Base-by-base conservation (phyloP, 2,113 vertebrate species). In the Cettia cetti region DNA sequence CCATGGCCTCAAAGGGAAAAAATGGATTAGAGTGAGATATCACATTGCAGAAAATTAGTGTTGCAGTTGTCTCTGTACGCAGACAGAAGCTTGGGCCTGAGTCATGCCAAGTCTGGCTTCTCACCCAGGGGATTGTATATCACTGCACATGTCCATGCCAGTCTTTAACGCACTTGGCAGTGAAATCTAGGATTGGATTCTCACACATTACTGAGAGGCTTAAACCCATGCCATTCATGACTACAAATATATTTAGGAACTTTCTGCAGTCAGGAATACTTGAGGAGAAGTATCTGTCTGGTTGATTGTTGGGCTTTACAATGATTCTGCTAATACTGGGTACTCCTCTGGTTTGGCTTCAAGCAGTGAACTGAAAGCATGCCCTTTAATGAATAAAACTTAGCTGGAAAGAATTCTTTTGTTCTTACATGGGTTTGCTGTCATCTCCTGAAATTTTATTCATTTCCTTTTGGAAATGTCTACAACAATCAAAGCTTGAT, bases 401-500 rank as follows among this genome's bases (percentile, higher is more conserved):
- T 79, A 53, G 81, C 66, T 85, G 76, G 72, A 69, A 90, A 86
- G 53, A 90, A 95, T 90, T 91, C 49, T 78, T 95, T 89, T 96
- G 89, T 95, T 94, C 77, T 89, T 89, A 94, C 85, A 68, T 90
- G 87, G 63, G 54, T 89, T 87, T 76, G 90, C 92, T 95, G 91
- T 94, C 95, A 86, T 89, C 85, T 95, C 92, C 88, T 86, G 91
- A 89, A 93, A 90, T 78, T 90, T 86, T 93, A 85, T 56, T 92
- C 52, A 91, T 95, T 95, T 96, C 88, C 93, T 89, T 93, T 95
- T 95, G 91, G 88, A 94, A 91, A 92, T 63, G 54, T 35, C 77
- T 94, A 30, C 71, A 91, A 71, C 84, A 94, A 54, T 87, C 70
- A 71, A 83, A 84, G 78, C 45, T 77, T 72, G 75, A 91, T 90